Evolutionary conservation across 2,113 vertebrate species (phyloP).

Genomic region (Sceloporus tristichus): DNA sequence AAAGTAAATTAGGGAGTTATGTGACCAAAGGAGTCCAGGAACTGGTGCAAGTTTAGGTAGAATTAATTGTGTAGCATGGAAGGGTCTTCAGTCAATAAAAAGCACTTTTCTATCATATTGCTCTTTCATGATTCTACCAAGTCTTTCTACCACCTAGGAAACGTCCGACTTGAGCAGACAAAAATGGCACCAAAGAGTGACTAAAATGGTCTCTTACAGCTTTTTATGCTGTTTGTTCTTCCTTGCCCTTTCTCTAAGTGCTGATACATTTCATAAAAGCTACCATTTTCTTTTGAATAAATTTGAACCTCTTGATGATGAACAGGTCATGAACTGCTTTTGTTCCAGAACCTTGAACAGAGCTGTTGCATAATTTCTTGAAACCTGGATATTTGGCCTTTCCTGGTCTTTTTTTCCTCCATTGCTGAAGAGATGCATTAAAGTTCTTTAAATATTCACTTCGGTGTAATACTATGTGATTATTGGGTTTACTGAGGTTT

Average conservation of each 20-base stretch:
- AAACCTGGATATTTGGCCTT: background rate
- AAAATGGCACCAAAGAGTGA: background rate
- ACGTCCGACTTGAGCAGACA: background rate
- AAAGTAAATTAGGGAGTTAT: no score
- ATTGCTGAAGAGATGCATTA: background rate
- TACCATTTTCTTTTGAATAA: background rate
- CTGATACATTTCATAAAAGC: background rate
- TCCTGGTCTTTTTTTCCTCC: background rate
- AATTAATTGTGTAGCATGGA: no score
- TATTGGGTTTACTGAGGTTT: conserved; percentile 8
- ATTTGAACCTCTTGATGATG: background rate
- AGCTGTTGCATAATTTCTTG: background rate
- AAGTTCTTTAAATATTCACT: conserved; percentile 14
- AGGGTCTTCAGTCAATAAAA: no score
- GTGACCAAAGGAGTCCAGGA: no score
- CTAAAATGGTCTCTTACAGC: background rate
- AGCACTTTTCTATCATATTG: background rate
- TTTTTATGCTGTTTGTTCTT: no score
- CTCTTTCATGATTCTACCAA: background rate
- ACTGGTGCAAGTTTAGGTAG: no score
- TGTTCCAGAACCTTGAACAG: background rate
- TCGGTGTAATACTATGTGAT: conserved; percentile 26
- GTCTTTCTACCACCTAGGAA: background rate
- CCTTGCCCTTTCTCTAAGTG: no score
- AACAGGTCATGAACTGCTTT: background rate